Percentiles rank a stretch among this genome's conserved stretches.
These are phyloP conservation scores for Peucedramus taeniatus DNA, from an alignment of 2,113 vertebrate species.

Conservation along the genomic window DNA sequence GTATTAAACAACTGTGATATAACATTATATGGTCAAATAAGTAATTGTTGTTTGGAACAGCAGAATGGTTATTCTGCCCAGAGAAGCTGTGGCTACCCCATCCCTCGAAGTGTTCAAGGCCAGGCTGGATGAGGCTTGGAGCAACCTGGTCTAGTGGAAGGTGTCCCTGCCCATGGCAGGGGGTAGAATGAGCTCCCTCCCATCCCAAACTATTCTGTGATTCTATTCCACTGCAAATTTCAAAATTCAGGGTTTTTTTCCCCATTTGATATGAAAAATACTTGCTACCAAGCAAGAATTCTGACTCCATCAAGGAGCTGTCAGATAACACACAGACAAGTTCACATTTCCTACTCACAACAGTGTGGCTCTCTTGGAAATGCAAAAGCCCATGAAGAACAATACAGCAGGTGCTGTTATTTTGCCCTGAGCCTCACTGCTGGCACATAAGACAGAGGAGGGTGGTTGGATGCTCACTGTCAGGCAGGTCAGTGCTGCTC, in stretches of 20 bases:
- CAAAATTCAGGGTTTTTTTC: accelerated
- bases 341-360: neutral
- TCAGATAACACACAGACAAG: neutral
- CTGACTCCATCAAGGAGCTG: neutral
- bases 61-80: neutral
- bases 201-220: neutral
- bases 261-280: neutral
- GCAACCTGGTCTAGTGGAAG: neutral
- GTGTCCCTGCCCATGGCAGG: neutral
- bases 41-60: neutral
- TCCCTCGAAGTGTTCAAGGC: neutral
- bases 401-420: neutral
- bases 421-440: neutral
- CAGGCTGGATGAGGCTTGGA: neutral
- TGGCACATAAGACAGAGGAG: neutral
- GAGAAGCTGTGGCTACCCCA: neutral
- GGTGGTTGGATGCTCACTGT: neutral
- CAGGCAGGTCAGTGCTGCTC: neutral
- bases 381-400: neutral
- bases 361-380: neutral
- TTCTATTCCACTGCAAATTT: neutral
- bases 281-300: neutral
- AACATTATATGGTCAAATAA: neutral
- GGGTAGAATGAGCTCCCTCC: neutral
- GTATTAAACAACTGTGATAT: neutral